These are phyloP conservation scores for Ceratitis capitata DNA, from an alignment of 1,140 invertebrate genomes.

Conservation along the genomic window DNA sequence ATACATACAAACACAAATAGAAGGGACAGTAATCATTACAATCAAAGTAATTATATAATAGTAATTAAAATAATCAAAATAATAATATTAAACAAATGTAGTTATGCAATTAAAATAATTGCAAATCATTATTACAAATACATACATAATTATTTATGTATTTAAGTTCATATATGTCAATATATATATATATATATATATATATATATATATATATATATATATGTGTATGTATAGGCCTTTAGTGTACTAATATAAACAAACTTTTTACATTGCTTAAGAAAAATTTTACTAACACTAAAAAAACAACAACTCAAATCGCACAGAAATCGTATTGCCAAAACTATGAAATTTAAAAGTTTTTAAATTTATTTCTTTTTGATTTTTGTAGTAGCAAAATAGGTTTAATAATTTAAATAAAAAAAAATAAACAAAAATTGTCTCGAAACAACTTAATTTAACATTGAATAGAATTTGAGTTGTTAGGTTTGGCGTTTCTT, in stretches of 20 bases:
- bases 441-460: too few relatives aligned
- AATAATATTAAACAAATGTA: too few relatives aligned
- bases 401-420: too few relatives aligned
- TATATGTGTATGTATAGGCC: neutral
- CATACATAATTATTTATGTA: constrained; percentile 54
- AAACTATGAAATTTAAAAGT: too few relatives aligned
- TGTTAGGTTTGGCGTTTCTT: too few relatives aligned
- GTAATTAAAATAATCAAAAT: constrained; percentile 53
- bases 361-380: too few relatives aligned
- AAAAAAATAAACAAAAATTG: too few relatives aligned
- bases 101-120: constrained; percentile 58
- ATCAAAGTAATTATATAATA: constrained; percentile 48
- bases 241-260: constrained; percentile 39
- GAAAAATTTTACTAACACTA: constrained; percentile 11
- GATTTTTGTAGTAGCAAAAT: too few relatives aligned
- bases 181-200: constrained; percentile 59
- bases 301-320: constrained; percentile 1
- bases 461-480: neutral
- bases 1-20: constrained; percentile 26
- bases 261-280: constrained; percentile 55
- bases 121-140: constrained; percentile 61
- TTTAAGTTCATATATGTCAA: neutral
- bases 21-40: constrained; percentile 47
- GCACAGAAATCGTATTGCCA: neutral
- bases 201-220: neutral